Base-by-base conservation (phyloP, 2,113 vertebrate species). In the Chrysochloris asiatica region DNA sequence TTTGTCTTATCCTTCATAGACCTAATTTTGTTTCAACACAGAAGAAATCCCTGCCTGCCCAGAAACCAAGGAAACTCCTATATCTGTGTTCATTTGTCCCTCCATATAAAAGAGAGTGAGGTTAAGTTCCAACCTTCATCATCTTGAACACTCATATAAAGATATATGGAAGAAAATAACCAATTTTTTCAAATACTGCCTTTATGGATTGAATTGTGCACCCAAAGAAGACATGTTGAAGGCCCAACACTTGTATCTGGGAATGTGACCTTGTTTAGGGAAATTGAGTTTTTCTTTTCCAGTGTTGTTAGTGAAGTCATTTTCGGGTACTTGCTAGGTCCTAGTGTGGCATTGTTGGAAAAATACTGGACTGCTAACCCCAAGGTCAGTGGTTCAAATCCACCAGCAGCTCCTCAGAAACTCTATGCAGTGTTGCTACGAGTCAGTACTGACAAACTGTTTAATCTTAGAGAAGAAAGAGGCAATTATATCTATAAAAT, bases 1-100 rank as follows among this genome's bases (percentile, higher is more conserved):
- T 90, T 90, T 88, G 43, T 36, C 36, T 78, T 76, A 13, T 87
- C 36, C 30, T 95, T 87, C 84, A 65, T 48, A 83, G 80, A 82
- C 63, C 3, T n/a, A 43, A 88, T 19, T 88, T 82, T 92, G 28
- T 50, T 69, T 85, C 36, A 43, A 71, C n/a, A 90, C 59, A 89
- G 26, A 38, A 24, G 50, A 85, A n/a, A 73, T 88, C 50, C 38
- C 26, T 77, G n/a, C 24, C 83, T 91, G 48, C 21, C 48, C 45
- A 2, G 1, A 73, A 73, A 36, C n/a, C n/a, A n/a, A n/a, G 19
- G 38, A 80, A 59, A 76, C 4, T 12, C 50, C 48, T 59, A 4
- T 3, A 14, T 30, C 9, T 24, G 33, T 41, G 33, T 76, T 56
- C 69, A 33, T 41, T n/a, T 77, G 63, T 54, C 50, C 36, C 22